Evolutionary conservation across 2,113 vertebrate species (phyloP).

Genomic region (Chaetorhynchus papuensis): DNA sequence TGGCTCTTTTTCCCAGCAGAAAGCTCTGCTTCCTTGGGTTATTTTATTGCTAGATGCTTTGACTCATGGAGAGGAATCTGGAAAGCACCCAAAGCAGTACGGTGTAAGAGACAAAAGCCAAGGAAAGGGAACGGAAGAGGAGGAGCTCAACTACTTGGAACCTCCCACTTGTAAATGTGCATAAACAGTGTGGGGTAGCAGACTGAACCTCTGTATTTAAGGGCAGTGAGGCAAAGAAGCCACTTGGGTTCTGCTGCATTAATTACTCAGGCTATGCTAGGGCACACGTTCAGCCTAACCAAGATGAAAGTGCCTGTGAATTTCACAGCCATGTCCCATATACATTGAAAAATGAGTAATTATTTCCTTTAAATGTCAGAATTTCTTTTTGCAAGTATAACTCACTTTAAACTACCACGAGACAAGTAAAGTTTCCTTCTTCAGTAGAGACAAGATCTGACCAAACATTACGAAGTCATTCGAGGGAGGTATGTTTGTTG

Average conservation of each 20-base stretch:
- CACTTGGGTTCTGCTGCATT: not conserved
- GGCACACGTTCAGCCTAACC: not conserved
- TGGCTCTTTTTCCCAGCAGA: not conserved
- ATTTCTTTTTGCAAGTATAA: not conserved
- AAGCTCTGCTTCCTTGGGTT: not conserved
- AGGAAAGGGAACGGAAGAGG: not conserved
- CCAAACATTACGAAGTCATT: not conserved
- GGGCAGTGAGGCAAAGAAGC: not conserved
- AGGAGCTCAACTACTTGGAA: not conserved
- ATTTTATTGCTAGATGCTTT: not conserved
- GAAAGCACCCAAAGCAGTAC: not conserved
- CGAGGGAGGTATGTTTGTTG: not conserved
- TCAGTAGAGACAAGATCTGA: not conserved
- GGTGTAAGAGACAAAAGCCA: not conserved
- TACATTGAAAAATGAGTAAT: not conserved
- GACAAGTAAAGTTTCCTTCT: not conserved
- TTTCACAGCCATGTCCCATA: not conserved
- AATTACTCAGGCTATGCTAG: not conserved
- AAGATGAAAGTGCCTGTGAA: not conserved
- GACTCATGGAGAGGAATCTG: not conserved
- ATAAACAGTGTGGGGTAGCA: not conserved
- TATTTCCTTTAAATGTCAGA: not conserved
- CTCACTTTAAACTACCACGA: not conserved
- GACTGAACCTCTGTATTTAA: not conserved
- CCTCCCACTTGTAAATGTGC: accelerated